phyloP scores from a whole-genome alignment of 2,113 vertebrate species.

The Pelvicachromis taeniatus region DNA sequence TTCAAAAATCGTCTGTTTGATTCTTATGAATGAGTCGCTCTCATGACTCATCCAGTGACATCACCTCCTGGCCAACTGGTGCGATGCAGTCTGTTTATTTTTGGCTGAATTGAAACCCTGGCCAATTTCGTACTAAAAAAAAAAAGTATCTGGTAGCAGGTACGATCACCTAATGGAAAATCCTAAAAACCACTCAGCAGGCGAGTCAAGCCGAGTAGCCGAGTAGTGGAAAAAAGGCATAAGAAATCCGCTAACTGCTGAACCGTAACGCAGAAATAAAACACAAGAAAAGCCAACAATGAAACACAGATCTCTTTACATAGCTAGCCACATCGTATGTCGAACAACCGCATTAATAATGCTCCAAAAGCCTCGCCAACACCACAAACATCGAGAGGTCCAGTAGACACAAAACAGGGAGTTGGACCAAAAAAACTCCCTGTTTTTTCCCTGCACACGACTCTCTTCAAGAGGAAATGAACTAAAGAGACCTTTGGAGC shows the following conservation, averaged over 20 bases:
- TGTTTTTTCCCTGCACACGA: not conserved
- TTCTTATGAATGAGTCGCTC: not conserved
- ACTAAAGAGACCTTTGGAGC: not conserved
- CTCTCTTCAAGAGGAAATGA: not conserved
- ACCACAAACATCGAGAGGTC: not conserved
- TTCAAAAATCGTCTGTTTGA: not conserved
- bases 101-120: not conserved
- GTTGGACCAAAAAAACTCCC: not conserved
- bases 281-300: not conserved
- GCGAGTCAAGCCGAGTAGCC: too few species aligned
- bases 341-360: not conserved
- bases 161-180: fast-evolving
- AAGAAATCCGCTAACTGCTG: not conserved
- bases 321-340: not conserved
- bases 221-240: not conserved
- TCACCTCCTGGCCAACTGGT: not conserved
- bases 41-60: not conserved
- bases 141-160: fast-evolving
- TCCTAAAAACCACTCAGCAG: too few species aligned
- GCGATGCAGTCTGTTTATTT: not conserved
- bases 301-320: not conserved
- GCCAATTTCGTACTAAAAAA: fast-evolving
- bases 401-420: not conserved
- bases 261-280: not conserved
- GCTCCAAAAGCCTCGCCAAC: not conserved